A percentile compares a stretch with the other conserved stretches of the same genome.
Conservation (phyloP, 2,888 invertebrate genomes). For the Mesochorus sp. region DNA sequence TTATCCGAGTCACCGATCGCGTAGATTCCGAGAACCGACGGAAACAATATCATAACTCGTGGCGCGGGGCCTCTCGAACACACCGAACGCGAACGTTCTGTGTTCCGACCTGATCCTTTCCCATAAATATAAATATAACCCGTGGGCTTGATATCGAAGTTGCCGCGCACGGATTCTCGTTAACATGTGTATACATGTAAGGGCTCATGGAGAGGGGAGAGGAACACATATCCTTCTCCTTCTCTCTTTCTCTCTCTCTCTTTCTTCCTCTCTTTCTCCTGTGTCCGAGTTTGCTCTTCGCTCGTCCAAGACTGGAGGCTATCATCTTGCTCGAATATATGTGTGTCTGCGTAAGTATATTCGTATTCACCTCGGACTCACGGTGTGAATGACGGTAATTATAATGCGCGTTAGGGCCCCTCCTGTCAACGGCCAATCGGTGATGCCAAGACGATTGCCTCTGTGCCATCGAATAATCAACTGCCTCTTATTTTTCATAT, state of each 20-base stretch:
- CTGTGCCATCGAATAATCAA: slow-evolving; percentile 36
- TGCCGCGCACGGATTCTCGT: slow-evolving; percentile 42
- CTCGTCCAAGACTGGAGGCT: slow-evolving; percentile 7
- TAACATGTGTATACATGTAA: slow-evolving; percentile 13
- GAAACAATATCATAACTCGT: slow-evolving; percentile 82
- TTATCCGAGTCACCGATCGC: slow-evolving; percentile 81
- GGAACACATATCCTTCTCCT: no score
- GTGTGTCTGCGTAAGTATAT: no score
- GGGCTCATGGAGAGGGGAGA: no score
- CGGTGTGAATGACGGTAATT: slow-evolving; percentile 73
- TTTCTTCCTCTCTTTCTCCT: no score
- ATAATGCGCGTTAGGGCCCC: slow-evolving; percentile 75
- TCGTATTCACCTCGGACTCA: slow-evolving; percentile 66
- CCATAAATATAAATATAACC: slow-evolving; percentile 80
- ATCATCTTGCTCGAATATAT: slow-evolving; percentile 36
- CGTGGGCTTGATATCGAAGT: slow-evolving; percentile 63
- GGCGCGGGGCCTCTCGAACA: slow-evolving; percentile 58
- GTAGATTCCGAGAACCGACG: slow-evolving; percentile 80
- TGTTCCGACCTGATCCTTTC: slow-evolving; percentile 69
- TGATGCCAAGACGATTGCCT: slow-evolving; percentile 67
- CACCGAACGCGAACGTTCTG: slow-evolving; percentile 1
- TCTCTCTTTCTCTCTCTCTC: no score
- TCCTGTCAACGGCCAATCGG: slow-evolving; percentile 74
- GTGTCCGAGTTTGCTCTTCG: slow-evolving; percentile 2
- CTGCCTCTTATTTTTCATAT: slow-evolving; percentile 23